phyloP scores from a whole-genome alignment of 2,797 vertebrate genomes.

The Psittacula echo region DNA sequence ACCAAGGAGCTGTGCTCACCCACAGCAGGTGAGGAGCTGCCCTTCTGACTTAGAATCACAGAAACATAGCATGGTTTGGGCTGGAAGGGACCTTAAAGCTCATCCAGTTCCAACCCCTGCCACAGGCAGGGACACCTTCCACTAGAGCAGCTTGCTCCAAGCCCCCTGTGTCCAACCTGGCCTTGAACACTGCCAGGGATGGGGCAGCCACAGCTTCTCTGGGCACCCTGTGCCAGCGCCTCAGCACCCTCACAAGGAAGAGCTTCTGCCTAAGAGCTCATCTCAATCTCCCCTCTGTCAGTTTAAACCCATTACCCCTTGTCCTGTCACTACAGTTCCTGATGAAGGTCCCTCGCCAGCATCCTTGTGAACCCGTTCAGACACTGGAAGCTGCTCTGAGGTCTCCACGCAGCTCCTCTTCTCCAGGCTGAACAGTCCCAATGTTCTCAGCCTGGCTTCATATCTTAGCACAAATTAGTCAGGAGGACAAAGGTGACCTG shows the following conservation, averaged over 20 bases:
- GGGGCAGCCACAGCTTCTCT: too few relatives aligned
- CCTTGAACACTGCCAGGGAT: too few relatives aligned
- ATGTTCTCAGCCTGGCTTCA: neutral
- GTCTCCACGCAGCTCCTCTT: neutral
- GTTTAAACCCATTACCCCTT: neutral
- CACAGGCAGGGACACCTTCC: too few relatives aligned
- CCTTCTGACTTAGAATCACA: neutral
- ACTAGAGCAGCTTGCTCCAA: neutral
- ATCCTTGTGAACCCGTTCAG: neutral
- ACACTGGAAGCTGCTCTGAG: neutral
- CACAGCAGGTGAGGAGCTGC: neutral
- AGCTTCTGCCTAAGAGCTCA: neutral
- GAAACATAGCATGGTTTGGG: neutral
- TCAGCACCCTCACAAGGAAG: neutral
- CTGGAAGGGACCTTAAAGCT: too few relatives aligned
- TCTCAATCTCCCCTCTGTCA: neutral
- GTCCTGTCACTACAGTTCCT: neutral
- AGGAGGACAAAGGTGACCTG: neutral
- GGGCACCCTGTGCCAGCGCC: too few relatives aligned
- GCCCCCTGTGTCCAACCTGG: too few relatives aligned
- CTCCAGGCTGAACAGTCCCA: neutral
- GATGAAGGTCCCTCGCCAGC: neutral
- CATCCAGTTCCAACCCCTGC: too few relatives aligned
- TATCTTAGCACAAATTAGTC: neutral
- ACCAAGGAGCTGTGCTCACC: neutral